Evolutionary conservation across 2,888 invertebrate genomes (phyloP), one percentile per base, ranked within the genome.

Genomic region (Biston betularia): DNA sequence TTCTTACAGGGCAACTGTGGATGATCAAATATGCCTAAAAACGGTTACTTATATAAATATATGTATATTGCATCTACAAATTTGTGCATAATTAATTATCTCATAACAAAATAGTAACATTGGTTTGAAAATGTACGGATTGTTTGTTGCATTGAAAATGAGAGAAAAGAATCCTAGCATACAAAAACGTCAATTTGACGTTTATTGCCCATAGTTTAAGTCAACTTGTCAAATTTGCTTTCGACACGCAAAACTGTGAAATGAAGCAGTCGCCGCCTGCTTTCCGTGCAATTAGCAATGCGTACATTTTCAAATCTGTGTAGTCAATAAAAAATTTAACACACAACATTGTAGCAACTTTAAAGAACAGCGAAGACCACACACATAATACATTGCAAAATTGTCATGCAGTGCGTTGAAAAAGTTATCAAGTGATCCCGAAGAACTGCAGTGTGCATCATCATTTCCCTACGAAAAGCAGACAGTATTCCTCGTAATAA

Each of bases 1-100:
- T 81, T 87, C 91, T 92, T 92, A 92, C 93, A 92, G 90, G 86
- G 89, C 79, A 92, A 92, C 92, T 92, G 92, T 89, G 92, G 88
- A 81, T 24, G 24, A 53, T 40, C 9, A 38, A 52, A 14, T 45
- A 48, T 49, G 46, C 42, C 56, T 50, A 40, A 15, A 44, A 38
- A 65, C n/a, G 38, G 24, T 42, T 54, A 42, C 0, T 33, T 54
- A 11, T 35, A 38, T 49, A 49, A 24, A 24, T 24, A 35, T 52
- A 38, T 14, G 14, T 50, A 35, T 50, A 11, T 14, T 38, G 10
- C 11, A 15, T 53, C 35, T 38, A 38, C 9, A 14, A 52, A 52
- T 5, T 9, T 9, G 52, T 52, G n/a, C n/a, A 14, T 14, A 52
- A 35, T 35, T 10, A 14, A 14, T 15, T 1, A 9, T 12, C 8